Evolutionary conservation across 1,140 invertebrate genomes (phyloP).

Genomic region (Eumeta japonica): DNA sequence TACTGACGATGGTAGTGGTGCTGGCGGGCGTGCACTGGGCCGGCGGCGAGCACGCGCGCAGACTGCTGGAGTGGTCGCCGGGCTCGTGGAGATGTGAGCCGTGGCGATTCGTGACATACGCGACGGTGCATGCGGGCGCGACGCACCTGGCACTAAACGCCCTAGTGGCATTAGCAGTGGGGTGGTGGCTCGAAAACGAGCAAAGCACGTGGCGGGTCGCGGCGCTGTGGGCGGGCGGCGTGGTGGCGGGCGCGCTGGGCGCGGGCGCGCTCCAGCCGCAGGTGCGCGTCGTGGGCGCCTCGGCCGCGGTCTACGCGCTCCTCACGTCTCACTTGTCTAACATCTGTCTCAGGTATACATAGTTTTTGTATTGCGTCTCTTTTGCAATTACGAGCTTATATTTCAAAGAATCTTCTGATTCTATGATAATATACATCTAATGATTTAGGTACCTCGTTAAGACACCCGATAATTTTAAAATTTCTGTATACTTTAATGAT

Average conservation of each 20-base stretch:
- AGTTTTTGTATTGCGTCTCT: background rate
- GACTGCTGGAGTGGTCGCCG: slow-evolving; percentile 32
- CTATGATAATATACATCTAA: slow-evolving; percentile 1
- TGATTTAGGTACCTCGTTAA: no score
- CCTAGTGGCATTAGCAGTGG: slow-evolving; percentile 36
- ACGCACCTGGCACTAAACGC: slow-evolving; percentile 36
- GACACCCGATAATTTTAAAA: no score
- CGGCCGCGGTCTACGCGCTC: slow-evolving; percentile 91
- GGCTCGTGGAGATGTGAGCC: slow-evolving; percentile 31
- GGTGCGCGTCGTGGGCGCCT: slow-evolving; percentile 82
- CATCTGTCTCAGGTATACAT: slow-evolving; percentile 64
- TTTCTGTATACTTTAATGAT: background rate
- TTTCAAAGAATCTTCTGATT: background rate
- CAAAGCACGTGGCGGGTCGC: slow-evolving; percentile 77
- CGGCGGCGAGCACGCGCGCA: no score
- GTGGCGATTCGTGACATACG: slow-evolving; percentile 40
- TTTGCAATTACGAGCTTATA: background rate
- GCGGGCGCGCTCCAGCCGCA: slow-evolving; percentile 78
- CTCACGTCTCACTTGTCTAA: slow-evolving; percentile 89
- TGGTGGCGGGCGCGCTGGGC: slow-evolving; percentile 69
- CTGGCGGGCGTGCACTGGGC: no score
- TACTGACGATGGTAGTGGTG: slow-evolving; percentile 37
- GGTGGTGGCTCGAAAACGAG: slow-evolving; percentile 70
- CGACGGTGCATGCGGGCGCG: slow-evolving; percentile 31
- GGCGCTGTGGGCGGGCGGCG: slow-evolving; percentile 69